Evolutionary conservation across 1,140 invertebrate species (phyloP).

Genomic region (Bombyx mandarina): DNA sequence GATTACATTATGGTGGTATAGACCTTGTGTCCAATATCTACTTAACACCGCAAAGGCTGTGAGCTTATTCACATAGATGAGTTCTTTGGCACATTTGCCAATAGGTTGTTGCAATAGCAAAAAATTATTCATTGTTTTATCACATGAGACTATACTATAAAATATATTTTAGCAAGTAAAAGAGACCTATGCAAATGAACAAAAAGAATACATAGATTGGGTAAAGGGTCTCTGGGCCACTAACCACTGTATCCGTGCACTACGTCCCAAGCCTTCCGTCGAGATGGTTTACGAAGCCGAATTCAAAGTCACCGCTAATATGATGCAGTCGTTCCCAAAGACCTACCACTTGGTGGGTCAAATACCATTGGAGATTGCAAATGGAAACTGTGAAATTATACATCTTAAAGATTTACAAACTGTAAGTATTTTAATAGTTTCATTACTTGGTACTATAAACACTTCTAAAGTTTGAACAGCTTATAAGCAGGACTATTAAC

Average conservation of each 20-base stretch:
- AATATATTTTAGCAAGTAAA: conserved; percentile 33
- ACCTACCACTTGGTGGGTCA: conserved; percentile 43
- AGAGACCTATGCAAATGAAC: conserved; percentile 40
- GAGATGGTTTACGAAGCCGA: conserved; percentile 46
- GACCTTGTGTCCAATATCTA: too few species aligned
- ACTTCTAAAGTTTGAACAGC: too few species aligned
- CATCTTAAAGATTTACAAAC: conserved; percentile 30
- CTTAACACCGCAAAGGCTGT: too few species aligned
- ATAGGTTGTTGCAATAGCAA: too few species aligned
- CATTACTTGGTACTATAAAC: background rate
- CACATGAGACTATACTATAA: too few species aligned
- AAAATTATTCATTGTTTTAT: too few species aligned
- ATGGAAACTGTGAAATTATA: conserved; percentile 25
- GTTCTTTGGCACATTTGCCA: too few species aligned
- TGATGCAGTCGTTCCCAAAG: conserved; percentile 36
- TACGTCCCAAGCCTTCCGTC: conserved; percentile 40
- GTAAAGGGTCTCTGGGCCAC: conserved; percentile 40
- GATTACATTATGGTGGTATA: too few species aligned
- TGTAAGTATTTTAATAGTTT: conserved; percentile 24
- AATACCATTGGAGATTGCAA: conserved; percentile 32
- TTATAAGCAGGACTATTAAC: too few species aligned
- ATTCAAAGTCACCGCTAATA: conserved; percentile 31
- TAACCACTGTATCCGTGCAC: conserved; percentile 35
- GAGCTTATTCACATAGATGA: too few species aligned
- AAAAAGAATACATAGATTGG: conserved; percentile 52